Evolutionary conservation across 2,888 invertebrate species (phyloP).

Genomic region (Smittia aterrima): DNA sequence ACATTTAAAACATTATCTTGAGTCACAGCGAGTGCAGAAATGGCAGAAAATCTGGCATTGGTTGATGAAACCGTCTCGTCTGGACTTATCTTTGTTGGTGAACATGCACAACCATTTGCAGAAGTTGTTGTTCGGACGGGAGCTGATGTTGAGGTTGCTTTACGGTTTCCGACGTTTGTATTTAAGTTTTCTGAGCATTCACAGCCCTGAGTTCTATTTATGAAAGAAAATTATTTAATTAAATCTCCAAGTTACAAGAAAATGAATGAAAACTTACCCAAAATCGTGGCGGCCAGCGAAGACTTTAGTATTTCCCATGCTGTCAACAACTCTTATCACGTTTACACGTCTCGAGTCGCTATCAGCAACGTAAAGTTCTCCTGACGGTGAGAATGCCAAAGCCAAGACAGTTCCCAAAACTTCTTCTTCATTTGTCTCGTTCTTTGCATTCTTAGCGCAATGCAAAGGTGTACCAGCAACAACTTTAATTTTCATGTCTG

Average conservation of each 20-base stretch:
- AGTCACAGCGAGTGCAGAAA: conserved; percentile 87
- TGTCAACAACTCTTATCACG: conserved; percentile 79
- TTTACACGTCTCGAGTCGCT: conserved; percentile 84
- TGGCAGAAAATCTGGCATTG: conserved; percentile 84
- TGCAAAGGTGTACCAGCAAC: conserved; percentile 94
- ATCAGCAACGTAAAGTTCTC: conserved; percentile 90
- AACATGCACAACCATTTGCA: conserved; percentile 31
- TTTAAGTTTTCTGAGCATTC: conserved; percentile 49
- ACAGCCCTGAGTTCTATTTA: conserved; percentile 52
- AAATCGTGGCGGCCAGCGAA: conserved; percentile 82
- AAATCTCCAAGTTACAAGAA: conserved; percentile 51
- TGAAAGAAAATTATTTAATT: neutral
- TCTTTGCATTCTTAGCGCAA: conserved; percentile 66
- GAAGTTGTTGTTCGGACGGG: neutral
- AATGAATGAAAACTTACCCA: conserved; percentile 55
- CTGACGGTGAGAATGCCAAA: conserved; percentile 86
- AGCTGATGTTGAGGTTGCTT: neutral
- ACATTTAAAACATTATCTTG: conserved; percentile 95
- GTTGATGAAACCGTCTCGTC: conserved; percentile 84
- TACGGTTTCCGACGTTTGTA: neutral
- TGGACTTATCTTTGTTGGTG: conserved; percentile 59
- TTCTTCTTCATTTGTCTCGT: conserved; percentile 53
- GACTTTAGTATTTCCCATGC: conserved; percentile 84
- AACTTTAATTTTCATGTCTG: conserved; percentile 87
- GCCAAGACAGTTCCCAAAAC: conserved; percentile 83